Percentiles rank a stretch among this genome's conserved stretches.
phyloP scores from a whole-genome alignment of 2,797 vertebrate species.

The Spinus pinus region DNA sequence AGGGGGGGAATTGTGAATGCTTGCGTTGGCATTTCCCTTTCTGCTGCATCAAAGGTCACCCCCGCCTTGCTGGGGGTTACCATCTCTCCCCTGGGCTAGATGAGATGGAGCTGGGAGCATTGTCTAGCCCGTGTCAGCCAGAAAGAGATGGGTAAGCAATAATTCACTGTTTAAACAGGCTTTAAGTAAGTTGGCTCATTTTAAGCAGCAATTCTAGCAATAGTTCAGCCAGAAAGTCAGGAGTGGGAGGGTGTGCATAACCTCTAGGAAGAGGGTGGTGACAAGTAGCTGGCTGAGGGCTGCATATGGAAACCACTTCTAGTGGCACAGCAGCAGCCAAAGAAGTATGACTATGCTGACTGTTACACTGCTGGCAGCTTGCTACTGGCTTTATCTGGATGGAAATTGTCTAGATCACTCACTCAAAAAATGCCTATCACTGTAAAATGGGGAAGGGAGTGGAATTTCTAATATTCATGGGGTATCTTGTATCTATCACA shows the following conservation, averaged over 20 bases:
- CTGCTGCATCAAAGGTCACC: not conserved
- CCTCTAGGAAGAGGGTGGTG: conserved; percentile 55
- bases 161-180: not conserved
- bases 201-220: conserved; percentile 11
- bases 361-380: not conserved
- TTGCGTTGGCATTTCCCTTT: not conserved
- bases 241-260: conserved; percentile 6
- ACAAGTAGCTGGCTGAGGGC: conserved; percentile 48
- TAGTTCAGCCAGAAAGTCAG: conserved; percentile 34
- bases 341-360: not conserved
- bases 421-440: not conserved
- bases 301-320: not conserved
- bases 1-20: not conserved
- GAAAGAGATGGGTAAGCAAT: not conserved
- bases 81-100: not conserved
- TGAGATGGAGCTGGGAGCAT: not conserved
- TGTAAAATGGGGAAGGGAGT: not conserved
- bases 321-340: conserved; percentile 13
- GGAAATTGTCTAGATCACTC: not conserved
- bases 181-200: conserved; percentile 20
- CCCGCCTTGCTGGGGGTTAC: not conserved
- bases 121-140: not conserved
- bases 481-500: not conserved
- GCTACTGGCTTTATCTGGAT: not conserved
- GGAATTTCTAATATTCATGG: not conserved